Evolutionary conservation across 2,797 vertebrate species (phyloP), one percentile per base, ranked within the genome.

Genomic region (Anomalospiza imberbis): DNA sequence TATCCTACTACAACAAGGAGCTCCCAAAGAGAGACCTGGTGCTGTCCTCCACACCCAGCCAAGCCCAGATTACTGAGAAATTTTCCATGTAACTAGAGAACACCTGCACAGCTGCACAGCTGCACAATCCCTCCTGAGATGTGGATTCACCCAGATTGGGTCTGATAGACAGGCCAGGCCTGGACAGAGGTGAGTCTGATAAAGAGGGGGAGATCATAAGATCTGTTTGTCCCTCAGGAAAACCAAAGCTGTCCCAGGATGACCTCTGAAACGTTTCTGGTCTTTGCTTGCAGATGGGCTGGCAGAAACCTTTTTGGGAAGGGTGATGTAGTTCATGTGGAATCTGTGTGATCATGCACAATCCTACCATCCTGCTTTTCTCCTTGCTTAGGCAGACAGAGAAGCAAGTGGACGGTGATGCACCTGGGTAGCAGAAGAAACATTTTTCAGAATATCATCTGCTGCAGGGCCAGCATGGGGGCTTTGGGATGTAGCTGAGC

Each of bases 51-150:
- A 45, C 67, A 82, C 71, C 77, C 71, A 75, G 62, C 34, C 90
- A 75, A 96, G n/a, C 92, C 80, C 88, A 70, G 42, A 82, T 74
- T 40, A 76, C 47, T 94, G 86, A 85, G 77, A 92, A 85, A 87
- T 82, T 87, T 92, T 89, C 71, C 63, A 10, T 75, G 55, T 51
- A 67, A 19, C 45, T 60, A 28, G 57, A n/a, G 20, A 83, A 79
- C 14, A 71, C 21, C n/a, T 63, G 32, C 81, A 55, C 2, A 74
- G 40, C 72, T 85, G 73, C 73, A 48, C 3, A 85, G 32, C 86
- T 74, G 74, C 78, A 55, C 3, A 8, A 18, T 79, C 60, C 31
- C 32, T 94, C 71, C 67, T 45, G 63, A 71, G 81, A 58, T 3
- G 10, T 0, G 0, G 55, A 89, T 87, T 87, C 38, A 5, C 48